These are phyloP conservation scores for Epinotia bilunana DNA, from an alignment of 2,888 invertebrate genomes.

Conservation along the genomic window DNA sequence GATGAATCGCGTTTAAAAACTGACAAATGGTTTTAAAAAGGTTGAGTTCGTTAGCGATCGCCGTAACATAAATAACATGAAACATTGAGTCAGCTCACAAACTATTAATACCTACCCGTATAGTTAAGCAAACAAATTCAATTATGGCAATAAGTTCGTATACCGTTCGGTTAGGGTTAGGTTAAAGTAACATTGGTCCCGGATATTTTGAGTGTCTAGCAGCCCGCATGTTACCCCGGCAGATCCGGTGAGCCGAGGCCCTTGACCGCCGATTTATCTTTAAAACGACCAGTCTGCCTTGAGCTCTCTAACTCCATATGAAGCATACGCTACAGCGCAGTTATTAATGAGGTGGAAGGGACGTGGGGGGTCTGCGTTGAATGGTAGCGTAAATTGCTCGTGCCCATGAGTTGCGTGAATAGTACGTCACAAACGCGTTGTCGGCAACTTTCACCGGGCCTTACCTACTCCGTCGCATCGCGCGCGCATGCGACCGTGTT, in stretches of 20 bases:
- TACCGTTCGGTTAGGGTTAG: conserved; percentile 8
- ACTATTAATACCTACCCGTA: background rate
- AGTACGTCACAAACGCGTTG: conserved; percentile 74
- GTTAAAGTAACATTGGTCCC: conserved; percentile 53
- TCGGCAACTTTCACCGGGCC: conserved; percentile 78
- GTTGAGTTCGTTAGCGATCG: background rate
- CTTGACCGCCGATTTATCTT: conserved; percentile 69
- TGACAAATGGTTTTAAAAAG: too few species aligned
- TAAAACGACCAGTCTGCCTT: conserved; percentile 62
- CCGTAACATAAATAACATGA: conserved; percentile 1
- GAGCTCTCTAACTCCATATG: conserved; percentile 52
- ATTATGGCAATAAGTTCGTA: background rate
- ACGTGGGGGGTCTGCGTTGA: conserved; percentile 61
- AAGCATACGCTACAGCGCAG: conserved; percentile 48
- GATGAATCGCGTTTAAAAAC: too few species aligned
- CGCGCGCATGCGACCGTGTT: conserved; percentile 54
- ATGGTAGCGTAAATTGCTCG: conserved; percentile 70
- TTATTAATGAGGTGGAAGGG: conserved; percentile 59
- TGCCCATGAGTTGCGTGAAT: conserved; percentile 69
- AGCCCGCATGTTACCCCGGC: conserved; percentile 67
- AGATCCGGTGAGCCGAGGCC: conserved; percentile 63
- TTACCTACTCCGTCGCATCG: conserved; percentile 52
- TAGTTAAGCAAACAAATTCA: conserved; percentile 8
- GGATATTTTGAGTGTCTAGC: conserved; percentile 63
- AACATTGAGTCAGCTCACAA: background rate